Evolutionary conservation across 2,888 invertebrate genomes (phyloP).

Genomic region (Xanthorhoe designata): DNA sequence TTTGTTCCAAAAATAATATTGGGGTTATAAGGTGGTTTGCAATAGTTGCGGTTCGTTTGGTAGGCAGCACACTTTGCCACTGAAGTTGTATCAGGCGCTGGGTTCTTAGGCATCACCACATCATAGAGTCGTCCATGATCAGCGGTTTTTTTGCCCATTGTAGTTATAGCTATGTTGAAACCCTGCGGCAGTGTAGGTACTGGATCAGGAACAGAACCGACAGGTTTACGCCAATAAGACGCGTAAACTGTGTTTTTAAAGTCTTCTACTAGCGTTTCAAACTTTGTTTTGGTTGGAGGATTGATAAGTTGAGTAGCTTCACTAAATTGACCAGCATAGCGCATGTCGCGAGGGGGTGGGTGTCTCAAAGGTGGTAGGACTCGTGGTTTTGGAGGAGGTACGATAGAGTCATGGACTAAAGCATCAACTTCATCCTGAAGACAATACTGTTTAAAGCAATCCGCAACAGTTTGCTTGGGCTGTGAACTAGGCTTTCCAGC

Average conservation of each 20-base stretch:
- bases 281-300: constrained; percentile 53
- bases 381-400: constrained; percentile 42
- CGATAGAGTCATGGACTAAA: constrained; percentile 53
- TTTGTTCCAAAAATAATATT: constrained; percentile 61
- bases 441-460: constrained; percentile 47
- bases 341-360: constrained; percentile 43
- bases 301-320: constrained; percentile 48
- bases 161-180: constrained; percentile 42
- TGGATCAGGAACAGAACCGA: constrained; percentile 51
- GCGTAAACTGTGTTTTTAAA: constrained; percentile 50
- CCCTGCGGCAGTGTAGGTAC: constrained; percentile 50
- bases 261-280: constrained; percentile 52
- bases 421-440: constrained; percentile 59
- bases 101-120: constrained; percentile 51
- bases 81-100: constrained; percentile 46
- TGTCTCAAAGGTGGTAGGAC: constrained; percentile 44
- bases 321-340: constrained; percentile 47
- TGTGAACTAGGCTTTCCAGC: constrained; percentile 53
- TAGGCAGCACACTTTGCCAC: constrained; percentile 41
- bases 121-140: constrained; percentile 48
- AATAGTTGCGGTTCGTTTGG: constrained; percentile 54
- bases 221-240: constrained; percentile 55
- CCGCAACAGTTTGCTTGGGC: constrained; percentile 37
- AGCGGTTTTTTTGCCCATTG: constrained; percentile 48
- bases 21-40: constrained; percentile 61